Evolutionary conservation across 2,797 vertebrate species (phyloP).

Genomic region (Knipowitschia caucasica): DNA sequence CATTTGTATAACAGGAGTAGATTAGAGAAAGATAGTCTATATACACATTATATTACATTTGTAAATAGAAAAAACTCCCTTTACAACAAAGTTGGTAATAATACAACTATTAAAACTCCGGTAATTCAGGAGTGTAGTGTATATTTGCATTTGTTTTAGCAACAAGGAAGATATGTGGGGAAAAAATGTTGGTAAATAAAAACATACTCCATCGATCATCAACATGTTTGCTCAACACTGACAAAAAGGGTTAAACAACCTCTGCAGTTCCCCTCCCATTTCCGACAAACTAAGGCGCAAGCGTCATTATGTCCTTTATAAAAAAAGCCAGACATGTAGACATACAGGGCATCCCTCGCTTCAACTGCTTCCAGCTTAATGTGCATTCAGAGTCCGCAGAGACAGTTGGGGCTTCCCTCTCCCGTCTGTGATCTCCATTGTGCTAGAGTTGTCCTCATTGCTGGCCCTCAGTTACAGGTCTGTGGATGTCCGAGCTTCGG

Average conservation of each 20-base stretch:
- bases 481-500: slow-evolving; percentile 24
- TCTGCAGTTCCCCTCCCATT: slow-evolving; percentile 41
- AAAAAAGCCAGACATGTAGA: slow-evolving; percentile 18
- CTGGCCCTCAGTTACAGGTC: slow-evolving; percentile 55
- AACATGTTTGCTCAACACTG: slow-evolving; percentile 20
- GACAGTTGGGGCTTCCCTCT: slow-evolving; percentile 26
- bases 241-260: slow-evolving; percentile 35
- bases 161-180: slow-evolving; percentile 55
- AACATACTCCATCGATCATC: slow-evolving; percentile 23
- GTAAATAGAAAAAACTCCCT: too few relatives aligned
- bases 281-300: slow-evolving; percentile 36
- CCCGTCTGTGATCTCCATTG: slow-evolving; percentile 29
- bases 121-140: too few relatives aligned
- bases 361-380: slow-evolving; percentile 28
- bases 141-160: too few relatives aligned
- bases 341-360: slow-evolving; percentile 25
- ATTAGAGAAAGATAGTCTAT: too few relatives aligned
- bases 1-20: too few relatives aligned
- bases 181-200: slow-evolving; percentile 15
- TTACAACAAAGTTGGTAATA: too few relatives aligned
- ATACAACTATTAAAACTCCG: too few relatives aligned
- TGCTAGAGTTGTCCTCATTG: slow-evolving; percentile 39
- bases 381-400: slow-evolving; percentile 28
- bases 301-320: slow-evolving; percentile 50
- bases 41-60: too few relatives aligned